phyloP scores from a whole-genome alignment of 1,140 invertebrate genomes.

The Aleiodes sp. region DNA sequence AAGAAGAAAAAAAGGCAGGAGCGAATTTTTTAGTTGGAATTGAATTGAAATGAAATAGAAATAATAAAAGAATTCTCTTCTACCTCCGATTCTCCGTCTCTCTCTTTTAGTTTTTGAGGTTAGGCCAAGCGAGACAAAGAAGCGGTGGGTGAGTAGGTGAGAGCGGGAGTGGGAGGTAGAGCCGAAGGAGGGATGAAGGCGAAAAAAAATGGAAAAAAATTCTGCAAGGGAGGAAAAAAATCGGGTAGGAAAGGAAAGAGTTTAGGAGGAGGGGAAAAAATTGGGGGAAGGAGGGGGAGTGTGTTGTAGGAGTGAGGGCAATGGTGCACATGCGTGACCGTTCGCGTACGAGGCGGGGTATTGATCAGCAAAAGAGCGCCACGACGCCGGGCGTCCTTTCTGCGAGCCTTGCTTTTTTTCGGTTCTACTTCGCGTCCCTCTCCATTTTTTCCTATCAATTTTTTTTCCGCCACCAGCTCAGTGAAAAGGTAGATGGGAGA shows the following conservation, averaged over 20 bases:
- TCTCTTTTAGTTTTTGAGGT: constrained; percentile 24
- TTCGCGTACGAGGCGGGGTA: constrained; percentile 65
- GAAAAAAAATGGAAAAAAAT: constrained; percentile 33
- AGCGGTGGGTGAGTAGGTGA: constrained; percentile 11
- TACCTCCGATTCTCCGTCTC: constrained; percentile 34
- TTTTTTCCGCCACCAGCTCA: background rate
- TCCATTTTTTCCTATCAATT: background rate
- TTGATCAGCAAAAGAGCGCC: constrained; percentile 68
- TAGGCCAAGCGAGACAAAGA: background rate
- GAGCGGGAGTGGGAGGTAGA: background rate
- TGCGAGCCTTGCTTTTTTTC: constrained; percentile 66
- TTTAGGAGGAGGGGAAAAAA: constrained; percentile 34
- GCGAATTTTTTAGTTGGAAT: background rate
- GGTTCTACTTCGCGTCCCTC: constrained; percentile 23
- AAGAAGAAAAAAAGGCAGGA: constrained; percentile 43
- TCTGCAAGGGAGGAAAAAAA: constrained; percentile 53
- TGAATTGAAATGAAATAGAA: constrained; percentile 30
- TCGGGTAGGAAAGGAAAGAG: constrained; percentile 51
- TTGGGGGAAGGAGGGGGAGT: constrained; percentile 35
- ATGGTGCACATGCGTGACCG: constrained; percentile 67
- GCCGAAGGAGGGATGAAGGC: constrained; percentile 33
- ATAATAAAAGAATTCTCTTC: constrained; percentile 44
- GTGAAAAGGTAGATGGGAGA: no score
- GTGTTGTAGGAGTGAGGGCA: constrained; percentile 37
- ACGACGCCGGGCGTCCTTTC: constrained; percentile 66